Base-by-base conservation (phyloP, 2,113 vertebrate species). In the Oryzias celebensis region DNA sequence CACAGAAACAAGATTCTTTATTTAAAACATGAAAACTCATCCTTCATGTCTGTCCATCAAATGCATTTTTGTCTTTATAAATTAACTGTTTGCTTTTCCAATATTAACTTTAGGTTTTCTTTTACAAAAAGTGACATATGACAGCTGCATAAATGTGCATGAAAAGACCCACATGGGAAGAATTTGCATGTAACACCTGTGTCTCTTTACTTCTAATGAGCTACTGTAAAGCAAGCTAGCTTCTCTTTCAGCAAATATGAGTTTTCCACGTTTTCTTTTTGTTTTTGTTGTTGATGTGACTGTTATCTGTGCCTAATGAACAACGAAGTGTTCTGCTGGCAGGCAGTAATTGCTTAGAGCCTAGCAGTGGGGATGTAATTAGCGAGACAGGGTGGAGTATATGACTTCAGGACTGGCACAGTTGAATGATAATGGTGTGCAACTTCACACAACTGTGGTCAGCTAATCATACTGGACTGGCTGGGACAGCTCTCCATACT, bases 391-490 rank as follows among this genome's bases (percentile, higher is more conserved):
- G 68, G 82, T 73, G 83, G 81, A 84, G 78, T 87, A 76, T 85
- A 87, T 88, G 81, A 83, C 85, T 89, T 86, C 75, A 80, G 73
- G 81, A 87, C 87, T 87, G 84, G 82, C 80, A 83, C 79, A 52
- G 51, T 85, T 88, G 86, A 87, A 87, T 82, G 81, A 77, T 91
- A 89, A 92, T 90, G 69, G 82, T 83, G 75, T 87, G 71, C 78
- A 83, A 67, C 75, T 72, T 79, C 75, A 85, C 83, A 75, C 71
- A 72, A 59, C 84, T 76, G 86, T 87, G 87, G 86, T 88, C 82
- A 88, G 73, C 86, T 90, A 91, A 92, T 92, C 85, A 89, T 69
- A 80, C 70, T 71, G 74, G 81, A 77, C 81, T 60, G 81, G 87
- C 70, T 75, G 73, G 75, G 64, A 84, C 75, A 72, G 80, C 77